phyloP scores from a whole-genome alignment of 2,113 vertebrate species.

The Coptodon rendalli region DNA sequence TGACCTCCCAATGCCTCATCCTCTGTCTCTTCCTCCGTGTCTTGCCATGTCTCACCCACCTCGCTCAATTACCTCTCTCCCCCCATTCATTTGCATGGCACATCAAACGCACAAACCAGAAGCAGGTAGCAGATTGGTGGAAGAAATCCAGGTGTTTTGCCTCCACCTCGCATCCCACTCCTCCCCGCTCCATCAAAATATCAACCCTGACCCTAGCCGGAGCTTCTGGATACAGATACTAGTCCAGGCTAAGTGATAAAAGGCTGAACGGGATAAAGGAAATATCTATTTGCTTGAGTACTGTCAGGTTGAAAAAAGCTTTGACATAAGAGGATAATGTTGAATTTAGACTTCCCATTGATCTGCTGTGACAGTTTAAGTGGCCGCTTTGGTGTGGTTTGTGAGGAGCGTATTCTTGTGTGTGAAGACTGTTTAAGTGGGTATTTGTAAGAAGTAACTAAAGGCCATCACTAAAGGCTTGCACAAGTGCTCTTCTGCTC shows the following conservation, averaged over 20 bases:
- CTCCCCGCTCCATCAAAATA: neutral
- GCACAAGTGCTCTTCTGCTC: constrained; percentile 59
- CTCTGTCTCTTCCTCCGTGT: constrained; percentile 3
- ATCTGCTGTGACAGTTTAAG: constrained; percentile 49
- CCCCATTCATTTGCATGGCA: constrained; percentile 3
- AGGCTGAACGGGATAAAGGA: neutral
- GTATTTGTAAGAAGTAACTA: constrained; percentile 47
- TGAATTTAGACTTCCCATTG: constrained; percentile 28
- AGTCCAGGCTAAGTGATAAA: neutral
- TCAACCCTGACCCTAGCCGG: neutral
- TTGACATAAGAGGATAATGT: constrained; percentile 34
- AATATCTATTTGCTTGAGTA: neutral
- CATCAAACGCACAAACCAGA: constrained; percentile 9
- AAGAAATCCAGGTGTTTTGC: constrained; percentile 1
- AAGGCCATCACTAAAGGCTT: constrained; percentile 54
- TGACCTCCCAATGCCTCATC: constrained; percentile 57
- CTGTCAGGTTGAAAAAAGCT: neutral
- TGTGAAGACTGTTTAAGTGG: constrained; percentile 47
- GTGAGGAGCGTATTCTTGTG: constrained; percentile 38
- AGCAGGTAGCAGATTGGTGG: neutral
- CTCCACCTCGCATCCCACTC: neutral
- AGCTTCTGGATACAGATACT: neutral
- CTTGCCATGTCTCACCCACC: constrained; percentile 23
- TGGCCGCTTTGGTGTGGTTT: constrained; percentile 36
- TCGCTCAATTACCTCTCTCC: neutral